These are phyloP conservation scores for Aldabrachelys gigantea DNA, from an alignment of 2,113 vertebrate genomes.

Conservation along the genomic window DNA sequence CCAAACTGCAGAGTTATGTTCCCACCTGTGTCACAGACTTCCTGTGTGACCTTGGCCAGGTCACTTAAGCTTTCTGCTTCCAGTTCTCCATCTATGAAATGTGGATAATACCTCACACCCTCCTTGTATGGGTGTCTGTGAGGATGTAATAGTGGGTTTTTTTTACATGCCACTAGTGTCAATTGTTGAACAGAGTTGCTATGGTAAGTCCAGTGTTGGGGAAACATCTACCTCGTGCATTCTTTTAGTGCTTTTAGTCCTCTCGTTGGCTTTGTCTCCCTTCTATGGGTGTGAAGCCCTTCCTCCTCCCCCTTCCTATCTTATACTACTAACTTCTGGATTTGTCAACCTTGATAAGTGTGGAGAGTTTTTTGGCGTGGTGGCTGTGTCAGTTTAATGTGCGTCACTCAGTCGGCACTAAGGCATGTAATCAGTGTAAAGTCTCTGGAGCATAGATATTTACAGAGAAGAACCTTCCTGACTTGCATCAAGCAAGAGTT, in stretches of 20 bases:
- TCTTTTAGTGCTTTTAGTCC: background rate
- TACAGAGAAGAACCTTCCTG: conserved; percentile 44
- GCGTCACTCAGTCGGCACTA: background rate
- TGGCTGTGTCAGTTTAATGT: background rate
- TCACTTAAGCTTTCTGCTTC: background rate
- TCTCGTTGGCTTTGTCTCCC: background rate
- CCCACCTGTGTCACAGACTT: background rate
- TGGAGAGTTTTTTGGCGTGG: fast-evolving
- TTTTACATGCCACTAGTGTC: fast-evolving
- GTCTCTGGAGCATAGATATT: conserved; percentile 61
- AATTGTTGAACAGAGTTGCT: background rate
- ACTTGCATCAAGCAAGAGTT: conserved; percentile 64
- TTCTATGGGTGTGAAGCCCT: background rate
- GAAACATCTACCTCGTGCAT: background rate
- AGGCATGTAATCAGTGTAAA: conserved; percentile 39
- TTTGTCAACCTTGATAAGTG: fast-evolving
- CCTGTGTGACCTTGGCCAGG: fast-evolving
- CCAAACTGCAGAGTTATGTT: background rate
- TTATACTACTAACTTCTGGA: background rate
- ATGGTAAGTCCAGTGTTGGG: background rate
- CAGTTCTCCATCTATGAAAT: fast-evolving
- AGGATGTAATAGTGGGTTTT: background rate
- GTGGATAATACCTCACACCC: background rate
- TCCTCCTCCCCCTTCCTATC: background rate
- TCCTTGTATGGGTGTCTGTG: fast-evolving